phyloP scores from a whole-genome alignment of 1,140 invertebrate genomes.

The Scaptomyza pallida region DNA sequence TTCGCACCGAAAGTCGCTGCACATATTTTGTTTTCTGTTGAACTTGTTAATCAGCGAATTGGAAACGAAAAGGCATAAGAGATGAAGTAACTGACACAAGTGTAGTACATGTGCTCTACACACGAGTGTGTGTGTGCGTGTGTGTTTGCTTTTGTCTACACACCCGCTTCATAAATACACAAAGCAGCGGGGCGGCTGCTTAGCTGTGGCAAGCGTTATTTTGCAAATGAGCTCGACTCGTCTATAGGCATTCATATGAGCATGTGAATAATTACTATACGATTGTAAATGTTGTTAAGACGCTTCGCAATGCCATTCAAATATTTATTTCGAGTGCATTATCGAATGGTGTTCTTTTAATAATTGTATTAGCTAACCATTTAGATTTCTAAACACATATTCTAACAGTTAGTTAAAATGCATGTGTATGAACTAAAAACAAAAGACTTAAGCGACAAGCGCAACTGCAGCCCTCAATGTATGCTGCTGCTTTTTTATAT shows the following conservation, averaged over 20 bases:
- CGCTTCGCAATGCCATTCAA: background rate
- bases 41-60: conserved; percentile 82
- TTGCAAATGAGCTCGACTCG: conserved; percentile 35
- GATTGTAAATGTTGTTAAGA: conserved; percentile 14
- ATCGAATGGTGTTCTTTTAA: background rate
- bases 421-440: conserved; percentile 16
- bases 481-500: conserved; percentile 22
- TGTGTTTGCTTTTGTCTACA: conserved; percentile 18
- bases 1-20: conserved; percentile 67
- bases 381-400: background rate
- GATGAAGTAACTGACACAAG: conserved; percentile 74
- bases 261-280: conserved; percentile 39
- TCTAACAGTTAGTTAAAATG: too few species aligned
- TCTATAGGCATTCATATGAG: conserved; percentile 24
- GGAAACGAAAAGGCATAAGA: conserved; percentile 78
- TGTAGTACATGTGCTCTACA: conserved; percentile 17
- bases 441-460: conserved; percentile 70
- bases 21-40: conserved; percentile 66
- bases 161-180: conserved; percentile 12
- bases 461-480: background rate
- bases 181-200: conserved; percentile 24
- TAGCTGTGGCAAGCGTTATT: conserved; percentile 38
- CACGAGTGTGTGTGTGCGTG: conserved; percentile 19
- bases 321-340: background rate
- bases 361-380: background rate